Conservation (phyloP, 2,113 vertebrate species). For the Mus musculus region GRCm39 chr17:43684501-43685000, state of each 20-base stretch:
- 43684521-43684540: no score
- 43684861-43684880: slow-evolving; percentile 65
- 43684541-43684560: neutral
- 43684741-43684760: slow-evolving; percentile 1
- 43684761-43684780: slow-evolving; percentile 7
- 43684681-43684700: slow-evolving; percentile 14
- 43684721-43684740: neutral
- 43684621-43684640: neutral
- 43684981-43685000: slow-evolving; percentile 17
- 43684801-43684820: neutral
- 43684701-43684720: neutral
- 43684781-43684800: neutral
- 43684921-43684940: slow-evolving; percentile 72
- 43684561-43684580: neutral
- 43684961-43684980: neutral
- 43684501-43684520: no score
- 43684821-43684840: neutral
- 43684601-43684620: neutral
- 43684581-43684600: neutral
- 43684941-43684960: neutral
- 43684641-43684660: neutral
- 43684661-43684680: neutral
- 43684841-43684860: slow-evolving; percentile 30
- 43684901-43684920: slow-evolving; percentile 68
- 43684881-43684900: slow-evolving; percentile 59